Percentiles rank a stretch among this genome's conserved stretches.
phyloP scores from a whole-genome alignment of 2,888 invertebrate species.

The Furcula furcula region DNA sequence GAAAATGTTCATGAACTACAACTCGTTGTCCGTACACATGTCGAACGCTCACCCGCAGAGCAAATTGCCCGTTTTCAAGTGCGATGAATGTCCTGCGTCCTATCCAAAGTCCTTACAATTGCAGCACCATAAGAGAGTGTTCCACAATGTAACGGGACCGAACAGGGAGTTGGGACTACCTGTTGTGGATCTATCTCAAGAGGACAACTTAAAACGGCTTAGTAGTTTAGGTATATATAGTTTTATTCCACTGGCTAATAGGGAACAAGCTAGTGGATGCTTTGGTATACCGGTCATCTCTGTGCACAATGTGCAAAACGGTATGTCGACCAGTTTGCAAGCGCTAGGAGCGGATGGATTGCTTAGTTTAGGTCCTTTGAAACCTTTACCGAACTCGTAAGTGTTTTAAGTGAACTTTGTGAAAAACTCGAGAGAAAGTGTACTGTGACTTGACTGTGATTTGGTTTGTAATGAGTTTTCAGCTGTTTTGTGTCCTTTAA shows the following conservation, averaged over 20 bases:
- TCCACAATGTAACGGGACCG: conserved; percentile 70
- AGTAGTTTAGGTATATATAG: conserved; percentile 86
- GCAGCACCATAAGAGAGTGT: conserved; percentile 80
- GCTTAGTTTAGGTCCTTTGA: conserved; percentile 87
- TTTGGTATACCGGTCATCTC: conserved; percentile 88
- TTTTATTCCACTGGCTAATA: conserved; percentile 87
- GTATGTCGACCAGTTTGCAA: conserved; percentile 78
- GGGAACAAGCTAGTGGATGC: conserved; percentile 82
- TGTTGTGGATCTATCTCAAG: conserved; percentile 86
- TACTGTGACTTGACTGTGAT: conserved; percentile 22
- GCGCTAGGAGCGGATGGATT: conserved; percentile 87
- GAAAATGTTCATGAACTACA: conserved; percentile 71
- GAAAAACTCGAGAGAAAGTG: conserved; percentile 2
- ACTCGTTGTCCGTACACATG: conserved; percentile 63
- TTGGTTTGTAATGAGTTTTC: not conserved
- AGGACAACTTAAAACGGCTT: conserved; percentile 84
- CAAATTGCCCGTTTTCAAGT: conserved; percentile 77
- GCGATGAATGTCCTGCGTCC: conserved; percentile 87
- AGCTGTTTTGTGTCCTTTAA: not conserved
- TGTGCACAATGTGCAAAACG: conserved; percentile 83
- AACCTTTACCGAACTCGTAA: conserved; percentile 77
- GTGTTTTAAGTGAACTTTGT: conserved; percentile 3
- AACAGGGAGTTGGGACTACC: conserved; percentile 86
- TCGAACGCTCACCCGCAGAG: conserved; percentile 62
- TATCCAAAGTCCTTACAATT: conserved; percentile 87